A percentile compares a stretch with the other conserved stretches of the same genome.
Conservation (phyloP, 1,140 invertebrate genomes). For the Drosophila ogumai region DNA sequence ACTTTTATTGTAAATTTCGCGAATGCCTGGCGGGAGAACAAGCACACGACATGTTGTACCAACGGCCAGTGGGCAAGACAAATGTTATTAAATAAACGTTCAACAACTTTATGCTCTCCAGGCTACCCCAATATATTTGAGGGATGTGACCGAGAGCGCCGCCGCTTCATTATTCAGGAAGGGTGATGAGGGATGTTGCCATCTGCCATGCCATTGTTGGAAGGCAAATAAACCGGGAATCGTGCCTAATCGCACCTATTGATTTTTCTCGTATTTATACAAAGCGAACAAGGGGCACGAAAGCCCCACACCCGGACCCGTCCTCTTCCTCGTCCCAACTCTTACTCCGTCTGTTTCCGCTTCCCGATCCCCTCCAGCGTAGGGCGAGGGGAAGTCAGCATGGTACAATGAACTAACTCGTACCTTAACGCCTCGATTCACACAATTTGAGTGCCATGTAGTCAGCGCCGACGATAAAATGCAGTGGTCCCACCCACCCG, state of each 20-base stretch:
- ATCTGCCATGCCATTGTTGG: constrained; percentile 56
- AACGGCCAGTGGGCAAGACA: constrained; percentile 25
- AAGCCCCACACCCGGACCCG: not conserved
- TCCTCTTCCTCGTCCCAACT: not conserved
- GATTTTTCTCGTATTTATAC: constrained; percentile 79
- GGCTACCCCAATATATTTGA: constrained; percentile 18
- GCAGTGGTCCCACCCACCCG: constrained; percentile 43
- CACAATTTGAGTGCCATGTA: constrained; percentile 81
- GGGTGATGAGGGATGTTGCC: constrained; percentile 33
- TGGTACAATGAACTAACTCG: constrained; percentile 83
- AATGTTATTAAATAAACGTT: constrained; percentile 59
- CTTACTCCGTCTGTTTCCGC: not conserved
- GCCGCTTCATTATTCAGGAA: constrained; percentile 41
- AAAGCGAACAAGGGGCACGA: constrained; percentile 51
- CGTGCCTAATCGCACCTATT: constrained; percentile 82
- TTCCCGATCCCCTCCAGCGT: not conserved
- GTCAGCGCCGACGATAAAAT: constrained; percentile 73
- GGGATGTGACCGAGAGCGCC: constrained; percentile 4
- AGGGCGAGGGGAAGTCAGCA: constrained; percentile 23
- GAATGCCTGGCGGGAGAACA: constrained; percentile 22
- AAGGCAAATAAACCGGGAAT: constrained; percentile 76
- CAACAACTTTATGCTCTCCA: constrained; percentile 28
- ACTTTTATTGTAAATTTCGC: constrained; percentile 53
- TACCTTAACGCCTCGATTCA: constrained; percentile 83
- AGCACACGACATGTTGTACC: constrained; percentile 27